These are phyloP conservation scores for Origma solitaria DNA, from an alignment of 2,113 vertebrate species.

Conservation along the genomic window DNA sequence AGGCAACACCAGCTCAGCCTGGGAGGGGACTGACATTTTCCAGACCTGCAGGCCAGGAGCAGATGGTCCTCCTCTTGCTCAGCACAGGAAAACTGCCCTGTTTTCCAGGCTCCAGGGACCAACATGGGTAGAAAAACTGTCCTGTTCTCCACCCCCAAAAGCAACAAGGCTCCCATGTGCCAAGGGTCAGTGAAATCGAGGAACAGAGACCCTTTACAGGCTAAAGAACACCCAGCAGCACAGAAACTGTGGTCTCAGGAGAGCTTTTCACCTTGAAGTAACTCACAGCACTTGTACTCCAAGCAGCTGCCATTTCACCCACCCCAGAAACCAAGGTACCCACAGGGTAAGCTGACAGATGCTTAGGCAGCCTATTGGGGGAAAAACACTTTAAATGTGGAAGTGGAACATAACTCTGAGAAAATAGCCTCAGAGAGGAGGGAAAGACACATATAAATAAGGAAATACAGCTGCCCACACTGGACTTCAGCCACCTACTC, in stretches of 20 bases:
- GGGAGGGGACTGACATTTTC: neutral
- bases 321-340: neutral
- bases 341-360: neutral
- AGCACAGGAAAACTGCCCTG: neutral
- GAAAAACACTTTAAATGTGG: neutral
- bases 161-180: neutral
- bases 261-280: neutral
- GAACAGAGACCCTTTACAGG: neutral
- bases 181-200: neutral
- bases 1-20: neutral
- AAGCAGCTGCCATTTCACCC: neutral
- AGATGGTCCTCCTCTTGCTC: neutral
- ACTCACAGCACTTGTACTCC: neutral
- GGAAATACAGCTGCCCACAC: neutral
- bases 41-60: neutral
- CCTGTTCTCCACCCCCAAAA: neutral
- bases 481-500: neutral
- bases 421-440: neutral
- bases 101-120: neutral
- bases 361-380: neutral
- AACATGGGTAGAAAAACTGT: neutral
- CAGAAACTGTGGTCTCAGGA: neutral
- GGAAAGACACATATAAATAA: neutral
- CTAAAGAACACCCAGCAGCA: neutral
- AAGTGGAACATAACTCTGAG: neutral